A percentile compares a stretch with the other conserved stretches of the same genome.
Evolutionary conservation across 2,113 vertebrate species (phyloP).

Genomic region (Silurus asotus): DNA sequence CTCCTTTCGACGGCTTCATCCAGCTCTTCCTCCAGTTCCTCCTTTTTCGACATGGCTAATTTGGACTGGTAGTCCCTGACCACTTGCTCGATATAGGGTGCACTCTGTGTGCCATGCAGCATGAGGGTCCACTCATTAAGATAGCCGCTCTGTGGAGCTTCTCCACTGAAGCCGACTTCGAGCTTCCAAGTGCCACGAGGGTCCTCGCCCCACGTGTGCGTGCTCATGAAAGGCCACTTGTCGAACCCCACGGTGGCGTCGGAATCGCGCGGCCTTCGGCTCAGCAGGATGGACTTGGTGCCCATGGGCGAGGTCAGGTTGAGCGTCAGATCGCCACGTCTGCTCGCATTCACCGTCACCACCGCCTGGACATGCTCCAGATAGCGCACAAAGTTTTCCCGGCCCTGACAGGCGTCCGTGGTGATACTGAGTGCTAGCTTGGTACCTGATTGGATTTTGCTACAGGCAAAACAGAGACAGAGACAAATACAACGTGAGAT

Average conservation of each 20-base stretch:
- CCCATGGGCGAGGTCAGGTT: conserved; percentile 99
- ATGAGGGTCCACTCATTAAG: conserved; percentile 98
- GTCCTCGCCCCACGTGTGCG: conserved; percentile 98
- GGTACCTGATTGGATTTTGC: conserved; percentile 86
- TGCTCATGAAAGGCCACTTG: conserved; percentile 99
- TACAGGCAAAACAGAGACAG: conserved; percentile 54
- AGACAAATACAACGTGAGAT: background rate
- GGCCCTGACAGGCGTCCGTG: conserved; percentile 89
- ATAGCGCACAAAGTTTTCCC: conserved; percentile 97
- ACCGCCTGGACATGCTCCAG: conserved; percentile 97
- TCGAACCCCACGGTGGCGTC: conserved; percentile 98
- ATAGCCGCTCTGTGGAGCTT: conserved; percentile 82
- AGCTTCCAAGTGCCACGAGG: conserved; percentile 93
- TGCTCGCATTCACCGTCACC: conserved; percentile 88
- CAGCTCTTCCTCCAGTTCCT: conserved; percentile 96
- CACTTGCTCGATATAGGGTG: conserved; percentile 98
- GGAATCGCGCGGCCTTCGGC: conserved; percentile 89
- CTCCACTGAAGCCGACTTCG: conserved; percentile 87
- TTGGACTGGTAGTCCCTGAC: conserved; percentile 98
- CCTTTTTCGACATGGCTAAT: conserved; percentile 99
- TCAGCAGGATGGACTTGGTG: conserved; percentile 95
- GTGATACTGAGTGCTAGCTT: conserved; percentile 85
- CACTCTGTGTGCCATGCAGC: conserved; percentile 97
- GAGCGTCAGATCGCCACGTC: conserved; percentile 93
- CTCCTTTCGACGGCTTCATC: conserved; percentile 97